Conservation (phyloP, 2,113 vertebrate species). For the Calidris pugnax region DNA sequence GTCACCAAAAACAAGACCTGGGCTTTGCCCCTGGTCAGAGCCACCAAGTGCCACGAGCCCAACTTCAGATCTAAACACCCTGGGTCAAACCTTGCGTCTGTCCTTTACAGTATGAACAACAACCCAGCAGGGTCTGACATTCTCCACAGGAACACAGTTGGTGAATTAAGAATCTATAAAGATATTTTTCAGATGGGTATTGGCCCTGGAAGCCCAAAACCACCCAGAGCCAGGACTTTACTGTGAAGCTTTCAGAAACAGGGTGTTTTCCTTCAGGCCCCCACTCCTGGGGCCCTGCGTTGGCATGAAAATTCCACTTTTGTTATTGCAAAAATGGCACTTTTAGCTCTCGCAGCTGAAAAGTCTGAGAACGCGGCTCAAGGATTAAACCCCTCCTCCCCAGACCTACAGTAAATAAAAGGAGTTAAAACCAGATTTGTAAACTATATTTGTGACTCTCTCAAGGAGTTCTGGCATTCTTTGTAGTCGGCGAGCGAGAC, state of each 20-base stretch:
- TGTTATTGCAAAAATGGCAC: constrained; percentile 2
- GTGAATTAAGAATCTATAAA: background rate
- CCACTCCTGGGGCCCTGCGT: background rate
- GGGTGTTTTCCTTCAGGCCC: background rate
- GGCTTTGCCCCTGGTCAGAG: background rate
- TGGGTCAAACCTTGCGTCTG: background rate
- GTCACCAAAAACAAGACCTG: fast-evolving
- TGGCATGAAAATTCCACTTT: background rate
- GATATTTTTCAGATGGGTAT: background rate
- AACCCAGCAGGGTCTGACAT: fast-evolving
- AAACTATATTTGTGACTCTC: background rate
- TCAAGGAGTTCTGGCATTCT: background rate
- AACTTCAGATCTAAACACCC: background rate
- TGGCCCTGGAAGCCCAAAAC: background rate
- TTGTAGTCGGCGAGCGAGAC: background rate
- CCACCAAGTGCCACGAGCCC: background rate
- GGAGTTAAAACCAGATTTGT: constrained; percentile 14
- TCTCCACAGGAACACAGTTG: background rate
- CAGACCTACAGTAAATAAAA: background rate
- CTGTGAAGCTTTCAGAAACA: background rate
- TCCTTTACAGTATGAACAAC: background rate
- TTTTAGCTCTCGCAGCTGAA: background rate
- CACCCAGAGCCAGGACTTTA: background rate
- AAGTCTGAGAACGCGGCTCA: background rate
- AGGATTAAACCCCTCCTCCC: background rate